phyloP scores from a whole-genome alignment of 2,888 invertebrate species.

The Chaetogeoica ovagalla region DNA sequence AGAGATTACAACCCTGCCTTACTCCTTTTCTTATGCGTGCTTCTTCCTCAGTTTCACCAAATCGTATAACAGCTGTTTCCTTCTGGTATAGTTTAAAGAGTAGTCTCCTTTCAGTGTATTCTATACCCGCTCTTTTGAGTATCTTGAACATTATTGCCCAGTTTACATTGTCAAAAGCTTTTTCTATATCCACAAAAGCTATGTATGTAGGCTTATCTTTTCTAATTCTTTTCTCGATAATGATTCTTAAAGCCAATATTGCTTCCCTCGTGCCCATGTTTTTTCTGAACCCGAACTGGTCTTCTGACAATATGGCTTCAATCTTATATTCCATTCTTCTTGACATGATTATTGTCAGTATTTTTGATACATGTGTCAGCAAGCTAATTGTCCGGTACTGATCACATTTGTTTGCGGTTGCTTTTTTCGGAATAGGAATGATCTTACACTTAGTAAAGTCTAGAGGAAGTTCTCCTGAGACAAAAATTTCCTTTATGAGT shows the following conservation, averaged over 20 bases:
- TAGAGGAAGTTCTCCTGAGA: neutral
- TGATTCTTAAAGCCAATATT: conserved; percentile 11
- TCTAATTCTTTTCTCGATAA: conserved; percentile 14
- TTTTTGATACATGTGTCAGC: conserved; percentile 20
- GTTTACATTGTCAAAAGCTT: conserved; percentile 9
- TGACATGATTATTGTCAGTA: conserved; percentile 5
- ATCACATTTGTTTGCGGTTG: conserved; percentile 20
- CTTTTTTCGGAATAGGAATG: conserved; percentile 14
- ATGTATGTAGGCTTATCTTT: conserved; percentile 1
- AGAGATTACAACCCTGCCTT: no score
- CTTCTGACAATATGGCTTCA: conserved; percentile 8
- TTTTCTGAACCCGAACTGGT: conserved; percentile 14
- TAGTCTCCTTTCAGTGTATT: conserved; percentile 24
- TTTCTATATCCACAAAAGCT: no score
- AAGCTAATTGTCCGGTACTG: conserved; percentile 24
- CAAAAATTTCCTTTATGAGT: conserved; percentile 3
- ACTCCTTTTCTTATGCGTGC: neutral
- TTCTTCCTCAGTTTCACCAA: conserved; percentile 6
- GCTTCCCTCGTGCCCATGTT: conserved; percentile 2
- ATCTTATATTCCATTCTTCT: conserved; percentile 21
- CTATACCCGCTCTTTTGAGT: conserved; percentile 17
- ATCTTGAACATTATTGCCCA: conserved; percentile 32
- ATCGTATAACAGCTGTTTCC: conserved; percentile 11
- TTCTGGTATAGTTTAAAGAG: conserved; percentile 30
- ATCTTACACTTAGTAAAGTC: conserved; percentile 28